These are phyloP conservation scores for Eunapius fragilis DNA, from an alignment of 37 sponge, comb jelly and placozoan species.

Conservation along the genomic window DNA sequence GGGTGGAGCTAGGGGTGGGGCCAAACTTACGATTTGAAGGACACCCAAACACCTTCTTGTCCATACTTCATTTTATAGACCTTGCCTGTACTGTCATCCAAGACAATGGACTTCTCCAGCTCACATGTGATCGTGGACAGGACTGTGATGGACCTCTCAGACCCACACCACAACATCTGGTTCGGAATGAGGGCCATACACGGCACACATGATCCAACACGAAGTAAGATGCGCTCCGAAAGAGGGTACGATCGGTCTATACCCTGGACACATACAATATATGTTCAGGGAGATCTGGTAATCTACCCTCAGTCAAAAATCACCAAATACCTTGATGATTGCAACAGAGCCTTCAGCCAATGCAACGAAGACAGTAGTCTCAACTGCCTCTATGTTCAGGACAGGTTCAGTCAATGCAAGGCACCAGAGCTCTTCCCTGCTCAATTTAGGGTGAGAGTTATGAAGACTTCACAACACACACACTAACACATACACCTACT, in stretches of 20 bases:
- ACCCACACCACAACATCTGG: conserved; percentile 55
- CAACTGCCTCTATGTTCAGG: conserved; percentile 26
- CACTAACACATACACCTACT: neutral
- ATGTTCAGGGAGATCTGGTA: neutral
- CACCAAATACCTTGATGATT: conserved; percentile 32
- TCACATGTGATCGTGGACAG: conserved; percentile 35
- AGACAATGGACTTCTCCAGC: conserved; percentile 42
- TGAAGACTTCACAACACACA: neutral
- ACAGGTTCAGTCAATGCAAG: conserved; percentile 62
- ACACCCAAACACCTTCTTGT: conserved; percentile 47
- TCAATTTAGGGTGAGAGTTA: neutral
- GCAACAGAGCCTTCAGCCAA: conserved; percentile 73
- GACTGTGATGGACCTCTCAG: conserved; percentile 48
- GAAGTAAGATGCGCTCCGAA: conserved; percentile 24
- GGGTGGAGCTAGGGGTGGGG: too few species aligned
- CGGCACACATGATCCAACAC: conserved; percentile 37
- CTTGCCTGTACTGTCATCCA: conserved; percentile 19
- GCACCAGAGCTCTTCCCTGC: conserved; percentile 53
- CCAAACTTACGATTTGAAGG: conserved; percentile 33
- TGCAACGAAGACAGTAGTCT: conserved; percentile 35
- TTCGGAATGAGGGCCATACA: neutral
- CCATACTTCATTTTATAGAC: conserved; percentile 44
- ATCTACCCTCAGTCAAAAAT: neutral
- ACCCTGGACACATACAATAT: conserved; percentile 3
- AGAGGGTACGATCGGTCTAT: neutral